Evolutionary conservation across 1,140 invertebrate genomes (phyloP), one percentile per base, ranked within the genome.

Genomic region (Hesperophylax magnus): DNA sequence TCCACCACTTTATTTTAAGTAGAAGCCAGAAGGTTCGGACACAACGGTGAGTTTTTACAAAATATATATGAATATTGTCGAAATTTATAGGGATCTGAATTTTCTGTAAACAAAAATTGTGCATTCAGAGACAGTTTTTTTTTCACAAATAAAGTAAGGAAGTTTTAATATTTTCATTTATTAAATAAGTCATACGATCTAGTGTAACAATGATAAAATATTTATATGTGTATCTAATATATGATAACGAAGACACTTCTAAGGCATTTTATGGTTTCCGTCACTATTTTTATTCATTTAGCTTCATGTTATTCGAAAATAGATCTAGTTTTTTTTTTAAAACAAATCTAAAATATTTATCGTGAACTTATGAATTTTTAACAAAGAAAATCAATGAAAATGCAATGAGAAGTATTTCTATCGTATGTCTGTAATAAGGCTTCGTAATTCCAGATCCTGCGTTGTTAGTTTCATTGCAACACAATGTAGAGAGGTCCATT

Each of bases 401-500:
- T 14, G 78, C 39, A 15, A 39, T 31, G 7, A 58, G 17, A 4
- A 69, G n/a, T 4, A 80, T 67, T 31, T 34, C n/a, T 6, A 79
- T 31, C 5, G 34, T 18, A 34, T 74, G 78, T 56, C 56, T 54
- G 61, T 77, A 18, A 27, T 53, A 61, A 8, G 80, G 53, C 22
- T 71, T 56, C 27, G 63, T 63, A 20, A 77, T 34, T 63, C 72
- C 52, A 58, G 77, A 72, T 39, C 31, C 61, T 2, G 27, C 75
- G 3, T 85, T 84, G 31, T 86, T 85, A 3, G 88, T 90, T 39
- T 90, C 86, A 85, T 94, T 94, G 83, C 94, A 95, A 85, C 94
- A 95, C 84, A 93, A 92, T 2, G 91, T 93, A 0, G 94, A 92
- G 77, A 93, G 91, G 84, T 92, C 90, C 0, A 95, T 84, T 14